Evolutionary conservation across 2,888 invertebrate genomes (phyloP).

Genomic region (Hemicrepidius hirtus): DNA sequence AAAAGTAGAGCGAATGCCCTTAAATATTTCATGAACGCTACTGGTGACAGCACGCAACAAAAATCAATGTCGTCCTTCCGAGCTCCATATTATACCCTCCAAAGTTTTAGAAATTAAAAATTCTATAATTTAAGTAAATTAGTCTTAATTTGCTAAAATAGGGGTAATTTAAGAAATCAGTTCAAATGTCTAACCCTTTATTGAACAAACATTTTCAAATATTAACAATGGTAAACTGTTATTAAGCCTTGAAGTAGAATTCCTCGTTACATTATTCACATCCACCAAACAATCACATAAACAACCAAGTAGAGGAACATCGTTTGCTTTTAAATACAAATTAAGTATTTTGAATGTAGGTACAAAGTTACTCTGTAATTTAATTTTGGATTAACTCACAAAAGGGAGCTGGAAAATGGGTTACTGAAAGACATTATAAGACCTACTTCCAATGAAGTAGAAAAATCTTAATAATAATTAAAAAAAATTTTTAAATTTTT

Average conservation of each 20-base stretch:
- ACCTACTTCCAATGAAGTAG: too few relatives aligned
- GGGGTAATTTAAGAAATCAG: background rate
- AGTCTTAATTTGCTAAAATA: background rate
- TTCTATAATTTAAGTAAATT: constrained; percentile 1
- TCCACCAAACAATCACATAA: too few relatives aligned
- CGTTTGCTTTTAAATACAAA: too few relatives aligned
- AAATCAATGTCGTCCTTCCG: constrained; percentile 20
- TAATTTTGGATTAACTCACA: background rate
- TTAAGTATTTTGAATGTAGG: too few relatives aligned
- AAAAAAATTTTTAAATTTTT: too few relatives aligned
- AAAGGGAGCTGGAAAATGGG: background rate
- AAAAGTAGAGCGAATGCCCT: constrained; percentile 13
- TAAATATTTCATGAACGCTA: constrained; percentile 20
- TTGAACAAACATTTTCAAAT: constrained; percentile 10
- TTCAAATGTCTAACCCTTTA: constrained; percentile 14
- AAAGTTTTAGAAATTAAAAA: background rate
- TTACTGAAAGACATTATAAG: too few relatives aligned
- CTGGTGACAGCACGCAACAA: constrained; percentile 17
- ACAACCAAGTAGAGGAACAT: too few relatives aligned
- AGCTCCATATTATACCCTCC: background rate
- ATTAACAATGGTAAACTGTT: constrained; percentile 11
- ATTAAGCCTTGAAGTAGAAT: background rate
- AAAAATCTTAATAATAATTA: too few relatives aligned
- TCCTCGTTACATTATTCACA: too few relatives aligned
- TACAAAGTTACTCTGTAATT: too few relatives aligned